A percentile compares a stretch with the other conserved stretches of the same genome.
phyloP scores from a whole-genome alignment of 2,888 invertebrate species.

The Ophion costatus region DNA sequence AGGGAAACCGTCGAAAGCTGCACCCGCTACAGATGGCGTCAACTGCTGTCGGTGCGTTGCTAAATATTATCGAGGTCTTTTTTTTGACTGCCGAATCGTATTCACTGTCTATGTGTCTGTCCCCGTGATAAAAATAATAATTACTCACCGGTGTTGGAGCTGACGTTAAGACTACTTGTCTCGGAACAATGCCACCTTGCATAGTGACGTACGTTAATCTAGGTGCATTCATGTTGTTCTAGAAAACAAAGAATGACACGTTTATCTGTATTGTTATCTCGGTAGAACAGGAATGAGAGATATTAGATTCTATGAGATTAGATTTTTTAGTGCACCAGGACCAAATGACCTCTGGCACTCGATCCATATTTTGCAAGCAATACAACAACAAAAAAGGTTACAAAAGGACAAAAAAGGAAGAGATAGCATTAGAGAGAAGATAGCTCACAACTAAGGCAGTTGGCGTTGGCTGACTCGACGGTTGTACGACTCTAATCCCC shows the following conservation, averaged over 20 bases:
- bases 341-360: no score
- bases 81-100: no score
- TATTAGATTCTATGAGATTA: background rate
- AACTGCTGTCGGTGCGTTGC: no score
- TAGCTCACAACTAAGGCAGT: conserved; percentile 78
- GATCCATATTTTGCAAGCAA: background rate
- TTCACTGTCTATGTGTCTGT: background rate
- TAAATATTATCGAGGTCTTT: no score
- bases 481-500: conserved; percentile 78
- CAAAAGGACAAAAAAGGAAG: conserved; percentile 27
- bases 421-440: no score
- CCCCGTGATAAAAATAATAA: conserved; percentile 2
- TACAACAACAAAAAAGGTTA: background rate
- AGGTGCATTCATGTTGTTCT: conserved; percentile 79
- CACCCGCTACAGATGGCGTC: no score
- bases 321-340: no score
- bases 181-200: conserved; percentile 76
- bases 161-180: conserved; percentile 79
- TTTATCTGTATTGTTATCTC: background rate
- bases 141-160: conserved; percentile 76
- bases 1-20: no score
- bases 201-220: conserved; percentile 79
- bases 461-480: conserved; percentile 77
- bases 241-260: conserved; percentile 39
- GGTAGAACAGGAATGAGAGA: background rate